Evolutionary conservation across 2,797 vertebrate genomes (phyloP), one percentile per base, ranked within the genome.

Genomic region (Enteromius fasciolatus): DNA sequence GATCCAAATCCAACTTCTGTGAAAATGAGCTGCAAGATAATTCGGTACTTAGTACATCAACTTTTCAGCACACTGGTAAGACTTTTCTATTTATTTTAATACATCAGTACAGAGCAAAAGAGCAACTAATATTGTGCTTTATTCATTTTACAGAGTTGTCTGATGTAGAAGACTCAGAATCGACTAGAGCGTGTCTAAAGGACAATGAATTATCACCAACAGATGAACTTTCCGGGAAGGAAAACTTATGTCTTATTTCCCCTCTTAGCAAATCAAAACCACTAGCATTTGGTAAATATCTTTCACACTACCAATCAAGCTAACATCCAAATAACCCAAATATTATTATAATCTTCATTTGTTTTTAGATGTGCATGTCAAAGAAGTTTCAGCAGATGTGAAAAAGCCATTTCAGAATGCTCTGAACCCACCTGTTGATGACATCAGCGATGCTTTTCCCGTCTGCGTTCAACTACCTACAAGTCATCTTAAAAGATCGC

Each of bases 201-300:
- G 85, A 88, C 64, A 86, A 74, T 2, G 74, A 88, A 23, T 41
- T 76, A 70, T 89, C 89, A 77, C 81, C 72, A 80, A 25, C 78
- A 1, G 68, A 59, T 31, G 87, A 89, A 23, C 57, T 80, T 63
- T 86, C 82, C 41, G 52, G 77, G 28, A 85, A 83, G 23, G 46
- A 81, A 57, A 77, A 73, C 64, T 11, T 59, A 15, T 46, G 67
- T 52, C 74, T 82, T 50, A 48, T 85, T 54, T 23, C 76, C 39
- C 39, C 74, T 52, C 48, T 79, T 46, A 3, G 44, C 44, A 76
- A 73, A 28, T 69, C 63, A 10, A 78, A 76, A 73, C 63, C 78
- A 76, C 46, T 72, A 25, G 61, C 74, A 63, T 57, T 81, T 50
- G 83, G 81, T 73, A 84, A 79, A 86, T 73, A 44, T 46, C 73